phyloP scores from a whole-genome alignment of 2,888 invertebrate species.

The Clunio marinus region DNA sequence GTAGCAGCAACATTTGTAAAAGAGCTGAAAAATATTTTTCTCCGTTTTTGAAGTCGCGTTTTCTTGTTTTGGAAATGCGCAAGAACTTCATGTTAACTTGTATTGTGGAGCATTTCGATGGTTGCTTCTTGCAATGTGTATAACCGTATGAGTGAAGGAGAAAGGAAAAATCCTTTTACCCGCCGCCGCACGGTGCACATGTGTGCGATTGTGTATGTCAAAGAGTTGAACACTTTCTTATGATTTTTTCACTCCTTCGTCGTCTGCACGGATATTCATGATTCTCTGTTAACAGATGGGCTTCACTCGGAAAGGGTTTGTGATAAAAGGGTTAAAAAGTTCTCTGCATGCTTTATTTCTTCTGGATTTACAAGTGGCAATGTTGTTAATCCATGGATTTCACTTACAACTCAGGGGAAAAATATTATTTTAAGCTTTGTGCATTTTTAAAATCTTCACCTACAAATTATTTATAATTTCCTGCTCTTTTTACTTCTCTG shows the following conservation, averaged over 20 bases:
- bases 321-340: conserved; percentile 36
- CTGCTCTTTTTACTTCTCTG: too few species aligned
- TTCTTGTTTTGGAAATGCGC: conserved; percentile 24
- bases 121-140: background rate
- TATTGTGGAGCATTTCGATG: background rate
- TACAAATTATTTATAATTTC: too few species aligned
- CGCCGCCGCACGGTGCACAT: too few species aligned
- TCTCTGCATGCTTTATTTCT: conserved; percentile 4
- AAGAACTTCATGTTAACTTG: background rate
- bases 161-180: conserved; percentile 1
- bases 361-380: background rate
- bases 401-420: background rate
- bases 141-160: background rate
- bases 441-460: too few species aligned
- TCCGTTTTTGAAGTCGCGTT: background rate
- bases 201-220: background rate
- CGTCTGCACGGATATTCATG: background rate
- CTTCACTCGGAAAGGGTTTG: conserved; percentile 30
- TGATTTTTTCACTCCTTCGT: background rate
- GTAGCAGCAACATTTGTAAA: background rate
- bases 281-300: conserved; percentile 30
- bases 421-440: too few species aligned
- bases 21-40: background rate
- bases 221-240: conserved; percentile 27
- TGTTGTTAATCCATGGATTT: background rate